Evolutionary conservation across 2,113 vertebrate species (phyloP), one percentile per base, ranked within the genome.

Genomic region (Dryoscopus gambensis): DNA sequence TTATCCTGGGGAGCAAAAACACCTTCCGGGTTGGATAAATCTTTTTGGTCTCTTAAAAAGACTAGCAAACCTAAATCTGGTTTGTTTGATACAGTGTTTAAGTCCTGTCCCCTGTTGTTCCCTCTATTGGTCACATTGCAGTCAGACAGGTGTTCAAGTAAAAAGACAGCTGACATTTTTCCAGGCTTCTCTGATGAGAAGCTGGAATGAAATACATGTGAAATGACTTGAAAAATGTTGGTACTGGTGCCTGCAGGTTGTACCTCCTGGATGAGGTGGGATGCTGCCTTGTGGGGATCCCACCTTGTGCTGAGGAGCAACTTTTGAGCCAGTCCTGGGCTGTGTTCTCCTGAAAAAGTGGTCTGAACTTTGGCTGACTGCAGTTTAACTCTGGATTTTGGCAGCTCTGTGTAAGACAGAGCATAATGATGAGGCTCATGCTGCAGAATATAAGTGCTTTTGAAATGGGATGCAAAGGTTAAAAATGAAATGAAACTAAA

Each of bases 361-460:
- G 10, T 89, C 70, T 91, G 87, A 87, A 87, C 83, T 84, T 84
- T 60, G 24, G 16, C 84, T 91, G 78, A 62, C 89, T 94, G 44
- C 42, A 83, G 33, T 83, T 93, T 90, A 89, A 85, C 70, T 37
- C 70, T 74, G 71, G 55, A 40, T 91, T 94, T 89, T 87, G 81
- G 46, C 78, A 87, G 74, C n/a, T 85, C 76, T 92, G 6, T 56
- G 3, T 86, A 59, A 84, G 12, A 28, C 50, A 77, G 50, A 89
- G 60, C 19, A 39, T 82, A 76, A 83, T 50, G n/a, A 60, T 63
- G 57, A 20, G 25, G 14, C 22, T 87, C 7, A 12, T 69, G 57
- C 62, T 67, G 59, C 23, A 47, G 62, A 80, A 67, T 42, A 4
- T 8, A 69, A 91, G 46, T 0, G 1, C 62, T 94, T 79, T 84